Evolutionary conservation across 2,888 invertebrate genomes (phyloP).

Genomic region (Noctua fimbriata): DNA sequence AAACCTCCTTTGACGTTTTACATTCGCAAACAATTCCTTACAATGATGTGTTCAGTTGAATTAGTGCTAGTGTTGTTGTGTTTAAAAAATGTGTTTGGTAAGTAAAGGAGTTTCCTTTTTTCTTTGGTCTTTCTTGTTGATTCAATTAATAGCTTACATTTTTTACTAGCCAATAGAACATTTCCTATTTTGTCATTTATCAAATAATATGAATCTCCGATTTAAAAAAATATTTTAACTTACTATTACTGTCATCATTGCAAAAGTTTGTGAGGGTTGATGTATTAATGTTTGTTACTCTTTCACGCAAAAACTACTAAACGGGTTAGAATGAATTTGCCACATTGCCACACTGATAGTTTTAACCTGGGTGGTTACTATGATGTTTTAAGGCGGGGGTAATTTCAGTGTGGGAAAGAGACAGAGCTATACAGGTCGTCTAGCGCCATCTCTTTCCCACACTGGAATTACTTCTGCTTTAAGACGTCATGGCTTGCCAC

Average conservation of each 20-base stretch:
- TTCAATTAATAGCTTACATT: no score
- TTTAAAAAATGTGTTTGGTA: slow-evolving; percentile 13
- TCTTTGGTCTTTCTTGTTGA: neutral
- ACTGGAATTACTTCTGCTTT: no score
- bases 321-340: neutral
- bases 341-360: neutral
- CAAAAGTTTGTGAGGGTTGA: no score
- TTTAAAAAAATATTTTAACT: no score
- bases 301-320: neutral
- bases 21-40: neutral
- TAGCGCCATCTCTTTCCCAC: no score
- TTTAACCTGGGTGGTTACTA: neutral
- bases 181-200: neutral
- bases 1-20: neutral
- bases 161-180: no score
- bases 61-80: slow-evolving; percentile 15
- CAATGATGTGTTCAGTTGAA: slow-evolving; percentile 9
- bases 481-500: no score
- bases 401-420: no score
- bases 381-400: no score
- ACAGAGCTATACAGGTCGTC: no score
- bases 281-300: no score
- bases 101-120: slow-evolving; percentile 1
- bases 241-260: no score
- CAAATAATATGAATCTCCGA: neutral